phyloP scores from a whole-genome alignment of 2,113 vertebrate species.

The Eubucco bourcierii region DNA sequence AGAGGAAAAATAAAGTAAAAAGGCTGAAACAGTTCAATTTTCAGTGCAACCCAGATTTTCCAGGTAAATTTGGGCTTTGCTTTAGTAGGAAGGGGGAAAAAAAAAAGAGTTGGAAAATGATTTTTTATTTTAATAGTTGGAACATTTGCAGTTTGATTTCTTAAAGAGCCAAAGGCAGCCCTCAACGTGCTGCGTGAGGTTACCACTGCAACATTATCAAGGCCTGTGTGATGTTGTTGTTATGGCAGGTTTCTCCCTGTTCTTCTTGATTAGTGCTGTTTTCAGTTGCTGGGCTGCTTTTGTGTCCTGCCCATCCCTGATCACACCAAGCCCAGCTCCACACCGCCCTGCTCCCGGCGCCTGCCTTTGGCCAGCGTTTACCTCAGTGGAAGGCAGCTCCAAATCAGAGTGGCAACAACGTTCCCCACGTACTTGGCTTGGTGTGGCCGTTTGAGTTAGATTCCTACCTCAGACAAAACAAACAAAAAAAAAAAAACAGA shows the following conservation, averaged over 20 bases:
- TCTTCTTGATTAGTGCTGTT: constrained; percentile 34
- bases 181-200: background rate
- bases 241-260: constrained; percentile 50
- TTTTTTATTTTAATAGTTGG: background rate
- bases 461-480: no score
- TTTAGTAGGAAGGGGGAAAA: background rate
- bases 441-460: no score
- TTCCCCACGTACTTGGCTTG: background rate
- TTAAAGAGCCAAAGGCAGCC: background rate
- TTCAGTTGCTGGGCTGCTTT: constrained; percentile 41
- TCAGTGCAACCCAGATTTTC: background rate
- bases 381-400: background rate
- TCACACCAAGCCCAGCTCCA: constrained; percentile 4
- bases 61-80: background rate
- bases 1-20: background rate
- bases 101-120: background rate
- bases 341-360: constrained; percentile 36
- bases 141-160: background rate
- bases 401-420: background rate
- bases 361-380: background rate
- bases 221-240: constrained; percentile 23
- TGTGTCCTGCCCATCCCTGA: constrained; percentile 12
- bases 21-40: background rate
- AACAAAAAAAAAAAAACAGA: no score
- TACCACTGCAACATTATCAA: constrained; percentile 19